These are phyloP conservation scores for Lymantria monacha DNA, from an alignment of 2,888 invertebrate genomes.

Conservation along the genomic window DNA sequence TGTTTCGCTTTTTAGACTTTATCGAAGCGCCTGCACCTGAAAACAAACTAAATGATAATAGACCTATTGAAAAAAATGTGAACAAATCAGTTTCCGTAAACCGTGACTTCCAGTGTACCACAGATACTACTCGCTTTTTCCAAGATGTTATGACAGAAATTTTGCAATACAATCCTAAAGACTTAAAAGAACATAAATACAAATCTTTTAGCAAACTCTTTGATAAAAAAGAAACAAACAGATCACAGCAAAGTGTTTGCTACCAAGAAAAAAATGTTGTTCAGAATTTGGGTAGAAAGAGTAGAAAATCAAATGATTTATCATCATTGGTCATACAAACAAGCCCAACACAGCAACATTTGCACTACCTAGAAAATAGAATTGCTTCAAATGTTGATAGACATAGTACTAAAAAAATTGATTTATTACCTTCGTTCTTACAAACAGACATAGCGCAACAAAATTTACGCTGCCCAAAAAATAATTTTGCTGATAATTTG, in stretches of 20 bases:
- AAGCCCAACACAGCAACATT: not conserved
- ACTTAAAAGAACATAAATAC: conserved; percentile 5
- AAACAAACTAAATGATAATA: not conserved
- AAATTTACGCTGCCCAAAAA: too few species aligned
- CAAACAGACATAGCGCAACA: too few species aligned
- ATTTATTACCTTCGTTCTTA: too few species aligned
- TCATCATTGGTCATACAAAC: too few species aligned
- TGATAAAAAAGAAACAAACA: not conserved
- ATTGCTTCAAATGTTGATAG: not conserved
- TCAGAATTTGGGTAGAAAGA: too few species aligned
- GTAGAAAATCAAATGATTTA: too few species aligned
- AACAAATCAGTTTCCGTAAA: not conserved
- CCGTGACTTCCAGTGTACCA: conserved; percentile 13
- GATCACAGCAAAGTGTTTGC: not conserved
- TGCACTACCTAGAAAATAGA: not conserved
- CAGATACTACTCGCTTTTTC: conserved; percentile 46
- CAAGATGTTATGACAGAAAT: conserved; percentile 56
- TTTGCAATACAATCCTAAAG: conserved; percentile 31
- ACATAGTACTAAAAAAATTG: not conserved
- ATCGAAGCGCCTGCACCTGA: not conserved
- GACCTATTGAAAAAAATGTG: not conserved
- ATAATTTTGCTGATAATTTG: too few species aligned
- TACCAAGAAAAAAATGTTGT: too few species aligned
- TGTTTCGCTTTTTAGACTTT: not conserved
- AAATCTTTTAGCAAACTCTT: not conserved